These are phyloP conservation scores for Poecile montanus DNA, from an alignment of 2,797 vertebrate genomes.

Conservation along the genomic window DNA sequence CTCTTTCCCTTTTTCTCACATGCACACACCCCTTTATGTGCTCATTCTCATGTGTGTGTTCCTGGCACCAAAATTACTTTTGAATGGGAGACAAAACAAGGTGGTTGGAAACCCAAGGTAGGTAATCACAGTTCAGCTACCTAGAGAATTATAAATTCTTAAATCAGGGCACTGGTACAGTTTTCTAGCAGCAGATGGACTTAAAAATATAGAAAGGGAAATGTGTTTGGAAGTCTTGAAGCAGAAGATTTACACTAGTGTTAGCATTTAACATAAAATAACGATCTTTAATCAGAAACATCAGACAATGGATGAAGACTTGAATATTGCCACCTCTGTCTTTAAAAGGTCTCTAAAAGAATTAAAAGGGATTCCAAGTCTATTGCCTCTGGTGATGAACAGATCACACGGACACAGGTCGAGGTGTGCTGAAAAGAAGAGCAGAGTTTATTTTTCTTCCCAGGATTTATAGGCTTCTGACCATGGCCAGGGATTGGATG, in stretches of 20 bases:
- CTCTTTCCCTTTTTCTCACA: neutral
- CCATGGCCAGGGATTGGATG: no score
- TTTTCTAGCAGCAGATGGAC: neutral
- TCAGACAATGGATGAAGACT: neutral
- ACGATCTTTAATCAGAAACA: neutral
- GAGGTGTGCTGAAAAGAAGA: no score
- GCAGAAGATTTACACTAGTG: neutral
- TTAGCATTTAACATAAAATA: neutral
- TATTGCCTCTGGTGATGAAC: no score
- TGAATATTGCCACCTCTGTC: neutral
- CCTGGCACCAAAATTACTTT: neutral
- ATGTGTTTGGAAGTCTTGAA: neutral
- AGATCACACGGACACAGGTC: no score
- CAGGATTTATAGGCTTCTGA: no score
- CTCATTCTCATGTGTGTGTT: neutral
- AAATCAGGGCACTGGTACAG: neutral
- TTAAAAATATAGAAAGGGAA: neutral
- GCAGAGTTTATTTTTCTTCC: no score
- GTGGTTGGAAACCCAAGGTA: neutral
- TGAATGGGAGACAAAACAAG: neutral
- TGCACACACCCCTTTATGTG: neutral
- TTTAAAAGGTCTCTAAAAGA: neutral
- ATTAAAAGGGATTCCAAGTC: neutral
- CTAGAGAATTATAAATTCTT: neutral
- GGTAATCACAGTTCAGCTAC: neutral